A percentile compares a stretch with the other conserved stretches of the same genome.
These are phyloP conservation scores for Himalopsyche kuldschensis DNA, from an alignment of 2,888 invertebrate genomes.

Conservation along the genomic window DNA sequence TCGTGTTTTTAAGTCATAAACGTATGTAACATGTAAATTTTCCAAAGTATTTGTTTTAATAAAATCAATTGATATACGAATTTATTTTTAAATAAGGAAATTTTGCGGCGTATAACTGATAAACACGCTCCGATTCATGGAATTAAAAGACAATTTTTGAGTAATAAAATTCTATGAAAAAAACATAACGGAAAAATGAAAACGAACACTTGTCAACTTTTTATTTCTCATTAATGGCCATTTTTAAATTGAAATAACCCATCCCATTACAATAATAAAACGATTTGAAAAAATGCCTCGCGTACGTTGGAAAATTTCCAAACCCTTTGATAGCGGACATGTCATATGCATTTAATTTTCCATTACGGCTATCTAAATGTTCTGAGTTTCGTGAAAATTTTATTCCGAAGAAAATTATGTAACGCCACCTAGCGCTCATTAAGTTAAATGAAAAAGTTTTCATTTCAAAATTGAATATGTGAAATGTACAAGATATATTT, in stretches of 20 bases:
- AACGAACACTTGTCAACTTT: background rate
- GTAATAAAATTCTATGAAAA: too few relatives aligned
- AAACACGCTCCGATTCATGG: too few relatives aligned
- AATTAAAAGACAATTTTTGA: too few relatives aligned
- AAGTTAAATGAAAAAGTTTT: conserved; percentile 2
- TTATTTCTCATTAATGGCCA: background rate
- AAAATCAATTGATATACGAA: too few relatives aligned
- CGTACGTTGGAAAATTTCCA: conserved; percentile 14
- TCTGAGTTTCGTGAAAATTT: conserved; percentile 19
- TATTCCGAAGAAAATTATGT: conserved; percentile 29
- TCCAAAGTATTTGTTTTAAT: too few relatives aligned
- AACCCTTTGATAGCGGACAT: conserved; percentile 31
- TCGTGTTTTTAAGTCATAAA: too few relatives aligned
- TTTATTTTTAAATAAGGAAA: too few relatives aligned
- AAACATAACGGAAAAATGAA: too few relatives aligned
- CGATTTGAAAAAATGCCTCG: conserved; percentile 3
- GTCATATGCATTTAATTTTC: conserved; percentile 39
- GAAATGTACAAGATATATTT: background rate
- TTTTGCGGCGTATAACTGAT: too few relatives aligned
- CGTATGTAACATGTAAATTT: too few relatives aligned
- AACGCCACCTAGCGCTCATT: conserved; percentile 15
- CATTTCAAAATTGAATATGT: background rate
- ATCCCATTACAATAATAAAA: background rate
- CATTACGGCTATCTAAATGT: conserved; percentile 36
- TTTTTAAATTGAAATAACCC: conserved; percentile 7